These are phyloP conservation scores for Machaerirhynchus nigripectus DNA, from an alignment of 2,113 vertebrate genomes.

Conservation along the genomic window DNA sequence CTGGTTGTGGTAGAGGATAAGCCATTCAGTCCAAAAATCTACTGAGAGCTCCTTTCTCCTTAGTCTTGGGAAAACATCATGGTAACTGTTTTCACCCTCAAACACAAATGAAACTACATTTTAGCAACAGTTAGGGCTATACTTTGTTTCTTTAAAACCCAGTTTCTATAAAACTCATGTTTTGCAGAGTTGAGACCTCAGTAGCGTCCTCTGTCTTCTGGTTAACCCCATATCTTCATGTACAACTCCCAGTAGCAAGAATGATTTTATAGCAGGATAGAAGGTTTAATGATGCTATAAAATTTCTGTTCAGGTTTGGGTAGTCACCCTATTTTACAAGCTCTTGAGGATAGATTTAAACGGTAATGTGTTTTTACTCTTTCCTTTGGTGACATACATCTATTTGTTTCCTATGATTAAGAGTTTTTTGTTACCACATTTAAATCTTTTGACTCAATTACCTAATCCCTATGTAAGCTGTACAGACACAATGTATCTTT, in stretches of 20 bases:
- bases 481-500: neutral
- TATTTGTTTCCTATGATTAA: neutral
- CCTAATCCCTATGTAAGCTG: neutral
- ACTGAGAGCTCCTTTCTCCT: neutral
- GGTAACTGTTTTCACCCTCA: neutral
- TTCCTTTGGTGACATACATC: neutral
- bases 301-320: neutral
- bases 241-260: neutral
- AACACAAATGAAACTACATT: neutral
- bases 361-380: neutral
- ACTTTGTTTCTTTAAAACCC: neutral
- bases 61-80: neutral
- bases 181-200: neutral
- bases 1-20: neutral
- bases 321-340: neutral
- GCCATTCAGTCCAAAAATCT: neutral
- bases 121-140: neutral
- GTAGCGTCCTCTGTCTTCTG: neutral
- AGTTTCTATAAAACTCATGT: neutral
- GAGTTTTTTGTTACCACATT: neutral
- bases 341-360: neutral
- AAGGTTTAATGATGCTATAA: neutral
- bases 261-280: neutral
- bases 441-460: conserved; percentile 27
- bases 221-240: neutral